Conservation (phyloP, 1,140 invertebrate genomes). For the Zaprionus gabonicus region DNA sequence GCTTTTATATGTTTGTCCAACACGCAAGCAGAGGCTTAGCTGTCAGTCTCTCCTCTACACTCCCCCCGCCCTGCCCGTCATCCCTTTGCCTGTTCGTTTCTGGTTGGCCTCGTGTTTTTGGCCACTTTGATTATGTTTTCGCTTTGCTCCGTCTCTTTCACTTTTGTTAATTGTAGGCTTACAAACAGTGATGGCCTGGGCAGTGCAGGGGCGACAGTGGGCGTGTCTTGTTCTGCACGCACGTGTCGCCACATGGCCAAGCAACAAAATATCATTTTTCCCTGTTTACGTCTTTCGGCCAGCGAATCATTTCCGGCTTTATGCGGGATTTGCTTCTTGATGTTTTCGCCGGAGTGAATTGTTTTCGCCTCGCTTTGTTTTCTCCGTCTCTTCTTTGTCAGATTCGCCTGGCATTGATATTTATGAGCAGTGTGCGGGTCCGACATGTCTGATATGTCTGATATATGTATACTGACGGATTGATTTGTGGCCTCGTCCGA, state of each 20-base stretch:
- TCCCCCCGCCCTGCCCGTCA: no score
- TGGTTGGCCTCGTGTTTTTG: conserved; percentile 12
- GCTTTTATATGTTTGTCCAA: conserved; percentile 42
- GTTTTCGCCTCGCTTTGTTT: conserved; percentile 4
- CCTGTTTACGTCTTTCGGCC: conserved; percentile 17
- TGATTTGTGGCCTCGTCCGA: conserved; percentile 19
- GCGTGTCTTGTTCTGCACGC: conserved; percentile 12
- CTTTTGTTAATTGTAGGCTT: conserved; percentile 55
- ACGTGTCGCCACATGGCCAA: conserved; percentile 34
- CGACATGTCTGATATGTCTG: conserved; percentile 8
- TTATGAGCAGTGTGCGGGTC: conserved; percentile 10
- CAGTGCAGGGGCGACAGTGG: background rate
- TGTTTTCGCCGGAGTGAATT: conserved; percentile 8
- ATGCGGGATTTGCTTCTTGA: conserved; percentile 30
- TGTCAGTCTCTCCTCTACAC: background rate
- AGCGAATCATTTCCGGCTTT: conserved; percentile 40
- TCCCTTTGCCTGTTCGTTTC: background rate
- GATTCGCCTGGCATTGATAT: conserved; percentile 11
- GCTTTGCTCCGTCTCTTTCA: conserved; percentile 25
- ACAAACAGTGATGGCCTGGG: conserved; percentile 7
- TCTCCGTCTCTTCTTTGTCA: background rate
- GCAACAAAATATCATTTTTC: conserved; percentile 38
- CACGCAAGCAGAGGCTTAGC: conserved; percentile 38
- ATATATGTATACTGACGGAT: conserved; percentile 23
- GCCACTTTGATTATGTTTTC: conserved; percentile 44